These are phyloP conservation scores for Teleiodes luculella DNA, from an alignment of 2,888 invertebrate genomes.

Conservation along the genomic window DNA sequence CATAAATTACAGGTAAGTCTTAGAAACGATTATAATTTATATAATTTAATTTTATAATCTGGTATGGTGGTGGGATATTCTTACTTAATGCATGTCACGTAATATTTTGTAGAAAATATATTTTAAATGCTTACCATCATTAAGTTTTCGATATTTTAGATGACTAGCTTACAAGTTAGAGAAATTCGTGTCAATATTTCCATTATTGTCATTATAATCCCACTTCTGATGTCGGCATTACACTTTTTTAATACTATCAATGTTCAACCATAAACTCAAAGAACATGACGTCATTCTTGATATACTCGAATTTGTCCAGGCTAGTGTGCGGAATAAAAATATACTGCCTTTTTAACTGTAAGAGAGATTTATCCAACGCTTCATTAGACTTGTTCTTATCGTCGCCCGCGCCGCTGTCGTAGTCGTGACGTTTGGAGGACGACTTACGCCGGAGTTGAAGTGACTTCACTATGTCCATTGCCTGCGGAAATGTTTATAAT, in stretches of 20 bases:
- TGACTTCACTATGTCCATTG: conserved; percentile 81
- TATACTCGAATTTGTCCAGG: conserved; percentile 78
- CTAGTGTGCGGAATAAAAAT: conserved; percentile 83
- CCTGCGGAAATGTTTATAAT: conserved; percentile 53
- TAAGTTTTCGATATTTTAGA: too few species aligned
- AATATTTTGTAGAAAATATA: too few species aligned
- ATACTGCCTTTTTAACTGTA: conserved; percentile 73
- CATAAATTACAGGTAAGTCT: not conserved
- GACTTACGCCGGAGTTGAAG: conserved; percentile 72
- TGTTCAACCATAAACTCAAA: conserved; percentile 75
- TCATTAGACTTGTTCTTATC: conserved; percentile 50
- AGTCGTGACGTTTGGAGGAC: conserved; percentile 58
- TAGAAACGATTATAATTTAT: too few species aligned
- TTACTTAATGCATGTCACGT: too few species aligned
- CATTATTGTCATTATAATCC: too few species aligned
- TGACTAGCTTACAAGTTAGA: too few species aligned
- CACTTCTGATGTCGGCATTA: too few species aligned
- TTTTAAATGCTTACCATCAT: too few species aligned
- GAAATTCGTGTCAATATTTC: too few species aligned
- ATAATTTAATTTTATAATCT: not conserved
- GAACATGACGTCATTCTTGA: conserved; percentile 80
- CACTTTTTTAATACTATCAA: conserved; percentile 22
- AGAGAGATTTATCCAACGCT: conserved; percentile 50
- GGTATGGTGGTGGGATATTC: not conserved
- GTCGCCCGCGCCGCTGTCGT: conserved; percentile 39